Conservation (phyloP, 2,888 invertebrate genomes). For the Andrena praecox region DNA sequence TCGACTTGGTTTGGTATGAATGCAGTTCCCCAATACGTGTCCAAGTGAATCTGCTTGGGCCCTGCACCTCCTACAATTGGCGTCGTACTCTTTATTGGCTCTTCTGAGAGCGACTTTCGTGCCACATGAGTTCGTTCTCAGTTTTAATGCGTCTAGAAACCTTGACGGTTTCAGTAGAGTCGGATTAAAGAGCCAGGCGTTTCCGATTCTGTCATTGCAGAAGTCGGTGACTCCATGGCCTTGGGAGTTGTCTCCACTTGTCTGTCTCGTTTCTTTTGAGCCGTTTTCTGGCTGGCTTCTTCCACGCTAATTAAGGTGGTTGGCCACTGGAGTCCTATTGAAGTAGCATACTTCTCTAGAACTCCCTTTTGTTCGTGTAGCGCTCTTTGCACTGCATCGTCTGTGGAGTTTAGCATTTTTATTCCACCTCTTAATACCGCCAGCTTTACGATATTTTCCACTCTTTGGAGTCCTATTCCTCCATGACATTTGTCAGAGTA, state of each 20-base stretch:
- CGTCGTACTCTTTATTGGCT: background rate
- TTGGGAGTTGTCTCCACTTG: background rate
- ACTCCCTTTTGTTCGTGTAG: rapidly evolving
- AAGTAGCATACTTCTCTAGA: background rate
- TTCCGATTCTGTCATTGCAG: background rate
- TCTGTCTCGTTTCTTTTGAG: background rate
- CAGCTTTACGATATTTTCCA: background rate
- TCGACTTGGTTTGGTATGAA: background rate
- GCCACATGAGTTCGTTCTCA: background rate
- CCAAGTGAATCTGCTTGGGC: background rate
- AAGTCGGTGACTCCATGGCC: background rate
- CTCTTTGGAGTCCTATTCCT: background rate
- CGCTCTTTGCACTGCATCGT: background rate
- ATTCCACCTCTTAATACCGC: background rate
- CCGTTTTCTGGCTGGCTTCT: background rate
- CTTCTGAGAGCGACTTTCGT: background rate
- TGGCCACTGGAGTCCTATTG: background rate
- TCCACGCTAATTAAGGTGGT: background rate
- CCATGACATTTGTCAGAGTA: background rate
- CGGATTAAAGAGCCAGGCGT: background rate
- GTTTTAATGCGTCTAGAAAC: background rate
- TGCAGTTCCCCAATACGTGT: conserved; percentile 1
- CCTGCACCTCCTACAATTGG: background rate
- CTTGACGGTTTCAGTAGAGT: background rate
- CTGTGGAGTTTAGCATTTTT: background rate